phyloP scores from a whole-genome alignment of 2,113 vertebrate genomes.

The Eulemur macaco region DNA sequence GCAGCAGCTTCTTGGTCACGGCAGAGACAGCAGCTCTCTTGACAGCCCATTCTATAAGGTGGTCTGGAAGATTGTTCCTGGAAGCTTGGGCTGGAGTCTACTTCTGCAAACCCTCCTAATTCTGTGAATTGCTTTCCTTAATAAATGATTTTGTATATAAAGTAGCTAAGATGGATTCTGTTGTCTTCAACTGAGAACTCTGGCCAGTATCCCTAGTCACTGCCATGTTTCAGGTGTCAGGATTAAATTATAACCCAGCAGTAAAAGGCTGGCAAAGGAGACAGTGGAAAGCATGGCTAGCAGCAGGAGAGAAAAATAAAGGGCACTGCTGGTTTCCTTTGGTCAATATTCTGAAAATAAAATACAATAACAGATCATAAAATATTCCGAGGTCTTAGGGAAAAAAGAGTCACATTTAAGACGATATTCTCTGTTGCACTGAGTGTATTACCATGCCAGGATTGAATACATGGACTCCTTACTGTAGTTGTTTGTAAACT shows the following conservation, averaged over 20 bases:
- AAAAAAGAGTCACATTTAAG: neutral
- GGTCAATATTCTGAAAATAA: neutral
- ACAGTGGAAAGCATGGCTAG: neutral
- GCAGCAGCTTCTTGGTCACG: rapidly evolving
- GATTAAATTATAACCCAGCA: neutral
- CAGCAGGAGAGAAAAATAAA: neutral
- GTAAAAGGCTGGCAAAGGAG: neutral
- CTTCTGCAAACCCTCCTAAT: neutral
- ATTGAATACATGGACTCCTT: neutral
- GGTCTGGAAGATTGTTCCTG: neutral
- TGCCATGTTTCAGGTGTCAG: neutral
- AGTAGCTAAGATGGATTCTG: neutral
- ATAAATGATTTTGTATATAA: neutral
- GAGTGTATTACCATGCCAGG: neutral
- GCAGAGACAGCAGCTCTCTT: neutral
- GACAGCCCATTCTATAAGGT: neutral
- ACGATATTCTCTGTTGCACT: neutral
- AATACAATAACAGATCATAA: neutral
- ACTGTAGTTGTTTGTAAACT: neutral
- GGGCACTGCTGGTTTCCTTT: neutral
- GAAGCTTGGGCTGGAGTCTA: neutral
- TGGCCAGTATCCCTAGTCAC: neutral
- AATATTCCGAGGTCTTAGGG: neutral
- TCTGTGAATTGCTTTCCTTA: neutral
- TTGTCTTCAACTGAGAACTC: neutral